Evolutionary conservation across 2,113 vertebrate genomes (phyloP).

Genomic region (Dolichallabes microphthalmus): DNA sequence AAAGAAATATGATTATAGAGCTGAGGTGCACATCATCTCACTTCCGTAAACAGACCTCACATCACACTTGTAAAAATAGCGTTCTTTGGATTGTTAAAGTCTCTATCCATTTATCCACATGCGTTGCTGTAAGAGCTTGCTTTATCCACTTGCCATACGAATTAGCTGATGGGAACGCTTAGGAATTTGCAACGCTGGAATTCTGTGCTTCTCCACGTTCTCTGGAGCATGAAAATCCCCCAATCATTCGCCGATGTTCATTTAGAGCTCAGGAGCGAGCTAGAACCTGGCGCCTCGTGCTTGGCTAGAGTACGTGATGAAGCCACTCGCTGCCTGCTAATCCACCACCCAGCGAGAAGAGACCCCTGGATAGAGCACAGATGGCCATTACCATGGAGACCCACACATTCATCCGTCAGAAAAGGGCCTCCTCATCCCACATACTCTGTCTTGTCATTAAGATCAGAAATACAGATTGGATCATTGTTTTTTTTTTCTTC

Average conservation of each 20-base stretch:
- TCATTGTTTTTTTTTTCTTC: not conserved
- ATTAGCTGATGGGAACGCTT: not conserved
- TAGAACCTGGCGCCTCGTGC: not conserved
- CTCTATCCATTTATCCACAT: not conserved
- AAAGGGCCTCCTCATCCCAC: constrained; percentile 16
- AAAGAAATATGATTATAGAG: not conserved
- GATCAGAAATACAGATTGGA: not conserved
- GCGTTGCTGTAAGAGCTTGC: not conserved
- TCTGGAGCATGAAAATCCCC: not conserved
- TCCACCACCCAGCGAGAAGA: constrained; percentile 38
- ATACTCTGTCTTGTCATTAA: not conserved
- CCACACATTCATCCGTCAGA: constrained; percentile 31
- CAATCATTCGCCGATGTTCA: not conserved
- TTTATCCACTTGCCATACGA: not conserved
- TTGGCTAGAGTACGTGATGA: constrained; percentile 27
- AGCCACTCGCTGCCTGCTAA: constrained; percentile 24
- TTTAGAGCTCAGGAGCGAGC: constrained; percentile 1
- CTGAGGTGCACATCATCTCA: not conserved
- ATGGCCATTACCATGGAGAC: constrained; percentile 52
- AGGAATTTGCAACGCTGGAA: not conserved
- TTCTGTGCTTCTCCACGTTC: not conserved
- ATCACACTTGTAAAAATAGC: not conserved
- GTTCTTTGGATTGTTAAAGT: not conserved
- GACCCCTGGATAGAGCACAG: constrained; percentile 49
- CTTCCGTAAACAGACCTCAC: not conserved